Conservation (phyloP, 2,797 vertebrate species). For the Apodemus agrarius region DNA sequence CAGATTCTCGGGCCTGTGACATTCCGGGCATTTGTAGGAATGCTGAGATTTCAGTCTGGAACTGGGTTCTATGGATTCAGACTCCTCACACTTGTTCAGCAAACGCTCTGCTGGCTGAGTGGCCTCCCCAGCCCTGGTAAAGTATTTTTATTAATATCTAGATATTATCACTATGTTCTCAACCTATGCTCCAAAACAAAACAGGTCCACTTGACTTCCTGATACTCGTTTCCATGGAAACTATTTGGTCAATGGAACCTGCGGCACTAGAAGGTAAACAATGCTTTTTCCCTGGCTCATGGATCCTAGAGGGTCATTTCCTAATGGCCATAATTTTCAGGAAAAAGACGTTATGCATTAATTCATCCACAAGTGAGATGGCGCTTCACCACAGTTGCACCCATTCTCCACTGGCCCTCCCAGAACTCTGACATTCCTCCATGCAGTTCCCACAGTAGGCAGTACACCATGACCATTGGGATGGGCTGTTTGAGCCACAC, state of each 20-base stretch:
- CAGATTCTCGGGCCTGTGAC: too few species aligned
- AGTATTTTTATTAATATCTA: not conserved
- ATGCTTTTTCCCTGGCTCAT: not conserved
- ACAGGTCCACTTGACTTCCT: not conserved
- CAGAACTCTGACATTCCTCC: not conserved
- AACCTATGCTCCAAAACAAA: conserved; percentile 4
- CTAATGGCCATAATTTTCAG: not conserved
- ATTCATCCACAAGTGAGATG: not conserved
- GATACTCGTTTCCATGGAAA: not conserved
- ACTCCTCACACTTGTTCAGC: not conserved
- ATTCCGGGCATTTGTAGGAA: not conserved
- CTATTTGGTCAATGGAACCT: not conserved
- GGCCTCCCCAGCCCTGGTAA: not conserved
- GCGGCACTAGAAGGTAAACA: not conserved
- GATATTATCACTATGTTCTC: not conserved
- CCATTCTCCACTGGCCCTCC: not conserved
- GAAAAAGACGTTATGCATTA: not conserved
- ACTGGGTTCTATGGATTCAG: not conserved
- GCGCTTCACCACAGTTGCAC: not conserved
- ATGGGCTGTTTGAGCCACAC: not conserved
- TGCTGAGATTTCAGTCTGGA: not conserved
- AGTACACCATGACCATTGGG: too few species aligned
- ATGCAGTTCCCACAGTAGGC: not conserved
- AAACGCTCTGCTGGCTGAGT: not conserved
- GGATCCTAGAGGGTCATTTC: not conserved